Evolutionary conservation across 2,888 invertebrate genomes (phyloP).

Genomic region (Microplitis manilae): DNA sequence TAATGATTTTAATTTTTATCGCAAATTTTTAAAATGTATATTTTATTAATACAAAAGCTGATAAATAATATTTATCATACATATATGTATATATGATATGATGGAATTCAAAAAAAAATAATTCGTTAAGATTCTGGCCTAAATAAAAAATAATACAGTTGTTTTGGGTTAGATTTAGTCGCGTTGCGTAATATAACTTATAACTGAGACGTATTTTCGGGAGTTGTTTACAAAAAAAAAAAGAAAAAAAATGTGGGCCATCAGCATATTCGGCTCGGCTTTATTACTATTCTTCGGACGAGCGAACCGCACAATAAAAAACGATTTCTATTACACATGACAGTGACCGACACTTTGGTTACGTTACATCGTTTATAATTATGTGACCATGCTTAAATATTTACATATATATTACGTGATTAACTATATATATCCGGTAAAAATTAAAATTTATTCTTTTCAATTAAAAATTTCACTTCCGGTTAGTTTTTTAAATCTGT

Average conservation of each 20-base stretch:
- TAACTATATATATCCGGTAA: not conserved
- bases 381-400: not conserved
- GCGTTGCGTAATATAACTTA: not conserved
- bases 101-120: too few species aligned
- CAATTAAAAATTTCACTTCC: too few species aligned
- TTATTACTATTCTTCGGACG: slow-evolving; percentile 7
- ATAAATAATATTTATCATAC: not conserved
- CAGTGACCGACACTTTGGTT: slow-evolving; percentile 13
- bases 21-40: not conserved
- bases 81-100: too few species aligned
- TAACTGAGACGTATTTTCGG: not conserved
- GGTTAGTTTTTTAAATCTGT: too few species aligned
- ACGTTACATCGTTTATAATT: not conserved
- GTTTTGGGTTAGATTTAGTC: not conserved
- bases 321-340: slow-evolving; percentile 45
- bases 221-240: slow-evolving; percentile 38
- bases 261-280: slow-evolving; percentile 53
- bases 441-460: too few species aligned
- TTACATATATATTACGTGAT: slow-evolving; percentile 11
- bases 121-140: not conserved
- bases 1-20: slow-evolving; percentile 12
- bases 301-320: slow-evolving; percentile 46
- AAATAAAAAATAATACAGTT: not conserved
- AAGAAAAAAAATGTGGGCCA: slow-evolving; percentile 61
- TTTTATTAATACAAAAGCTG: not conserved